Evolutionary conservation across 23 tunicate species (phyloP).

Genomic region (Clavelina lepadiformis): DNA sequence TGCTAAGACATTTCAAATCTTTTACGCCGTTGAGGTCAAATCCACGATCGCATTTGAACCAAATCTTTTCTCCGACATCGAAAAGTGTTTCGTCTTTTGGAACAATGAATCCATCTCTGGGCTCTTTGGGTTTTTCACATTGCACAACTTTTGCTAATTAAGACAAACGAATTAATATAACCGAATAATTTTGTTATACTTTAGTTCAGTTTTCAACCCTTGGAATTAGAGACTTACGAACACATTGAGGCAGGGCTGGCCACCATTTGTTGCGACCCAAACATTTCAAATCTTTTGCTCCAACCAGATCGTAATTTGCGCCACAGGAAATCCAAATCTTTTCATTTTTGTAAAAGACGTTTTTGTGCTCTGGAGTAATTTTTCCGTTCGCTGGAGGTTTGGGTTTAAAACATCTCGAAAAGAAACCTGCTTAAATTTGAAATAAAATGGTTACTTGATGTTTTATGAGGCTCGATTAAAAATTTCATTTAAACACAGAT

Average conservation of each 20-base stretch:
- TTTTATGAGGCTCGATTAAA: too few relatives aligned
- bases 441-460: neutral
- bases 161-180: neutral
- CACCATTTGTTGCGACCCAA: too few relatives aligned
- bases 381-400: conserved; percentile 4
- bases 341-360: too few relatives aligned
- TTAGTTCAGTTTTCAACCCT: neutral
- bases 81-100: neutral
- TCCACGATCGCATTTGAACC: conserved; percentile 34
- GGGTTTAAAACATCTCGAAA: conserved; percentile 1
- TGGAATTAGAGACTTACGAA: too few relatives aligned
- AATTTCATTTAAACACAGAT: too few relatives aligned
- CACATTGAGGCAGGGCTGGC: too few relatives aligned
- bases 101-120: neutral
- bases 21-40: conserved; percentile 7
- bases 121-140: neutral
- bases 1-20: neutral
- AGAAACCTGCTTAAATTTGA: neutral
- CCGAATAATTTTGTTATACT: neutral
- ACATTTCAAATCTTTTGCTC: too few relatives aligned
- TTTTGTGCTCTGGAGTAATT: conserved; percentile 2
- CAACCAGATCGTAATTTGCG: too few relatives aligned
- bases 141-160: neutral
- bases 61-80: conserved; percentile 22
- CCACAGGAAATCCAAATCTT: too few relatives aligned